A percentile compares a stretch with the other conserved stretches of the same genome.
phyloP scores from a whole-genome alignment of 2,113 vertebrate species.

The Seriola dumerili region DNA sequence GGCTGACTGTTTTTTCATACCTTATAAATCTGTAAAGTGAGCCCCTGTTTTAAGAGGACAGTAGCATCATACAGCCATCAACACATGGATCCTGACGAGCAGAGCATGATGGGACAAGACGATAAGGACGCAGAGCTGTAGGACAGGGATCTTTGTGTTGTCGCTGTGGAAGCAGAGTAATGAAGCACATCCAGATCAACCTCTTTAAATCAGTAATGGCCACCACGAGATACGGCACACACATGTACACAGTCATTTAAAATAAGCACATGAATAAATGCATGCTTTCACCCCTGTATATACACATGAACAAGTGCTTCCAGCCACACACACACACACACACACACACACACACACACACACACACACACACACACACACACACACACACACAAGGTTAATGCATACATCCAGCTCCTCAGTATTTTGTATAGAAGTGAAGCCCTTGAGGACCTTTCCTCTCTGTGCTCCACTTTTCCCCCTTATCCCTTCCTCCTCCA shows the following conservation, averaged over 20 bases:
- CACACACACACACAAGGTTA: constrained; percentile 29
- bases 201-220: constrained; percentile 43
- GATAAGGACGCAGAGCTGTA: constrained; percentile 18
- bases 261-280: constrained; percentile 46
- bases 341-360: constrained; percentile 23
- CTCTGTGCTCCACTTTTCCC: constrained; percentile 1
- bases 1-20: too few species aligned
- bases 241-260: constrained; percentile 6
- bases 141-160: constrained; percentile 33
- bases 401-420: constrained; percentile 21
- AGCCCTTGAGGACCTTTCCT: constrained; percentile 26
- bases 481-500: not conserved
- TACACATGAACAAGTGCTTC: constrained; percentile 28
- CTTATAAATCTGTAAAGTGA: too few species aligned
- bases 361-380: constrained; percentile 17
- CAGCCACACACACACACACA: constrained; percentile 11
- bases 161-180: constrained; percentile 23
- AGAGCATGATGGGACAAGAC: not conserved
- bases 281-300: constrained; percentile 31
- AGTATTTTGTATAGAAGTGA: constrained; percentile 20
- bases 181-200: constrained; percentile 35
- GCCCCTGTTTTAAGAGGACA: too few species aligned
- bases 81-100: not conserved
- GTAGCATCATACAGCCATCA: too few species aligned
- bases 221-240: not conserved